Evolutionary conservation across 2,797 vertebrate genomes (phyloP), one percentile per base, ranked within the genome.

Genomic region (Graptemys geographica): DNA sequence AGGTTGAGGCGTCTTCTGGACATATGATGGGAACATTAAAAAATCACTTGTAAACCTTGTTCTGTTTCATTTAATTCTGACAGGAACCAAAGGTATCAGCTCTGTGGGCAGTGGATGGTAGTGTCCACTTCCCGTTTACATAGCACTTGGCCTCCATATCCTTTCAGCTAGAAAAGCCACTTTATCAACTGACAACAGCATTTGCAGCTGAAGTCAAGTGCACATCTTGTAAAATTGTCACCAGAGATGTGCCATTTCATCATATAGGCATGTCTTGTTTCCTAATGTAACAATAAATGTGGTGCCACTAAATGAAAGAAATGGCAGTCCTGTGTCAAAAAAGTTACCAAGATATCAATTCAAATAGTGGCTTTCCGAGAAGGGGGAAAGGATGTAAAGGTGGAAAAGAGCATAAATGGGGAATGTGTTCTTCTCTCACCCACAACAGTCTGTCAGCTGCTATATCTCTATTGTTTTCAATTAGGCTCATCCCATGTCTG

Each of bases 381-480:
- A 51, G 2, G 1, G 1, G 15, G 11, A 3, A 88, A 90, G 28
- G 62, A 91, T 81, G 56, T 27, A 85, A 52, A 59, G 80, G 15
- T 53, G 25, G 27, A 10, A 5, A 86, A 59, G 79, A 65, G 57
- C 82, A 96, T 87, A 81, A 90, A 91, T 21, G 69, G 33, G 55
- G 37, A 28, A 44, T 81, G 33, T 28, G 6, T 94, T 91, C n/a
- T 37, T 1, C 15, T 89, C 37, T 89, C 47, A 85, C 59, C 56
- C 62, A 55, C 65, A 91, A 21, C 93, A 88, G 84, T 74, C 91
- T 96, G 92, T 96, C 90, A 94, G 72, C 89, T 96, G 86, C 94
- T 94, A 92, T 94, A 95, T 91, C 87, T 92, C 80, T 96, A 83
- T 96, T 96, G 85, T 94, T 96, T 97, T 96, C 96, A 96, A 84